Evolutionary conservation across 2,797 vertebrate species (phyloP), one percentile per base, ranked within the genome.

Genomic region (Xiphorhynchus erythropygius): DNA sequence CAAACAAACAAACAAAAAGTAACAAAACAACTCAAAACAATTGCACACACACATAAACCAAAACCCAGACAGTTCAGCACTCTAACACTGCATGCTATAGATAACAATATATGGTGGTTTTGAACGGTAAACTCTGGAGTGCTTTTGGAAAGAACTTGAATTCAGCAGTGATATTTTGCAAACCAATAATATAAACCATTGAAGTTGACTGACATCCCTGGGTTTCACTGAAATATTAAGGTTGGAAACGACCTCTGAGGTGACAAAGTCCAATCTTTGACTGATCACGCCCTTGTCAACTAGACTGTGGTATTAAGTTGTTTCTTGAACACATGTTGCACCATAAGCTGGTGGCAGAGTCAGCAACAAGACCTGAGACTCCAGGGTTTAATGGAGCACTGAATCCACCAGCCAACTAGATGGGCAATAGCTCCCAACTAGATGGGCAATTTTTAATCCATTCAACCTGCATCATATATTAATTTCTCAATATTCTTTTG

Each of bases 401-500:
- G 22, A 84, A 73, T 42, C 39, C 35, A 78, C 62, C 44, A 79
- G 70, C 44, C 62, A 65, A 23, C 35, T 55, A 65, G 53, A 62
- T 55, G 5, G 11, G 18, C 30, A 42, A 56, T 28, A 86, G 25
- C 21, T 78, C 27, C 63, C 28, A 65, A 23, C 35, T 55, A 65
- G 53, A 62, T 55, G 5, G 11, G 18, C 30, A 42, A 46, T 76
- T 88, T 81, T 86, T 71, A 90, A 81, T 94, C 50, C 30, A 13
- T 85, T 80, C 78, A 83, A 49, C 70, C 73, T 50, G 25, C 7
- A 86, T 39, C 32, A 28, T 71, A 28, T 80, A 83, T 77, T 87
- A 76, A 80, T 83, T 83, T 74, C 74, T 68, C 46, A 71, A 57
- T 85, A 67, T 93, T 89, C 39, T 70, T 90, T 87, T 79, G 55